Base-by-base conservation (phyloP, 2,888 invertebrate genomes). In the Lissocephala sabroskyi region DNA sequence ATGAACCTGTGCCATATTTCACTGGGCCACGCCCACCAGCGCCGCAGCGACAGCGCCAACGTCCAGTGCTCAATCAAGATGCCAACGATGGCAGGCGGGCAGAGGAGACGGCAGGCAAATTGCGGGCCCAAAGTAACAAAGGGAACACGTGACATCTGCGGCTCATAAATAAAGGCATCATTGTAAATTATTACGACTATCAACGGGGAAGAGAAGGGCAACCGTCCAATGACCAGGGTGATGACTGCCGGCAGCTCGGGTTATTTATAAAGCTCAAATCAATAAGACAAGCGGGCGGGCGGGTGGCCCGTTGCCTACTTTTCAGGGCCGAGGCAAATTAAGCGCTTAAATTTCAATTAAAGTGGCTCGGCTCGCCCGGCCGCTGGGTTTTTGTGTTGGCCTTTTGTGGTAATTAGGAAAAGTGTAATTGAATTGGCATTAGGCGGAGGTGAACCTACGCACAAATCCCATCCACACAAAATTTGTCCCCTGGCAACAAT, bases 271-370 rank as follows among this genome's bases (percentile, higher is more conserved):
- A 45, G 19, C 41, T 41, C 28, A 47, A 53, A 50, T 61, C 53
- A 45, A 50, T 52, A 19, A 36, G 48, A 28, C 37, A 33, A 47
- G 43, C 11, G n/a, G 13, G 10, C 39, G 26, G 41, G n/a, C 29
- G 28, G 41, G 45, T 40, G 28, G 10, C 13, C 28, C 47, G 28
- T 18, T 11, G 30, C 26, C 48, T 26, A 32, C 44, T 48, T 49
- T 56, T 30, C 13, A 14, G 29, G 23, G 45, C 39, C 40, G 11
- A 50, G 35, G 41, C 49, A 62, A 73, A 67, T 77, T 65, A 74
- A 70, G 74, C 74, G 74, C 77, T 77, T 74, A 77, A 77, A 65
- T 68, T 71, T 77, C 71, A 71, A 77, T 71, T 71, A 74, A 70
- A 71, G n/a, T n/a, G n/a, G n/a, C n/a, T n/a, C n/a, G n/a, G n/a